Percentiles rank a stretch among this genome's conserved stretches.
Evolutionary conservation across 2,797 vertebrate species (phyloP).

Genomic region (Sebastiscus albofasciatus): DNA sequence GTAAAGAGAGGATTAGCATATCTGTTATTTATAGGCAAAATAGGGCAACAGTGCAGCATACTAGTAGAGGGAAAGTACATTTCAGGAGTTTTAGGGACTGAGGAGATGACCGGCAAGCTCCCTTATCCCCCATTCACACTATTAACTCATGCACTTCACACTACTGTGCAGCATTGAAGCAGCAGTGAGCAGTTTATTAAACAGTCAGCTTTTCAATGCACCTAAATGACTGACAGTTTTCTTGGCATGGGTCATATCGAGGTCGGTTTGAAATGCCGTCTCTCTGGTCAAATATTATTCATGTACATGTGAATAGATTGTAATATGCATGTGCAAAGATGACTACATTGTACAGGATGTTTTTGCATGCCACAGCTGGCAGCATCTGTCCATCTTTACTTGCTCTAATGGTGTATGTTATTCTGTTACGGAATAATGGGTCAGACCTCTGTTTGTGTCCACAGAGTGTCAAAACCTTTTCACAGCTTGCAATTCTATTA

Average conservation of each 20-base stretch:
- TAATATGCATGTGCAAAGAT: not conserved
- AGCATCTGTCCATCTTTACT: not conserved
- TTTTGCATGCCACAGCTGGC: not conserved
- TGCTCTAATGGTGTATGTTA: not conserved
- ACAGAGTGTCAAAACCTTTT: not conserved
- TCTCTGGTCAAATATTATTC: not conserved
- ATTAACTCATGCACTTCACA: not conserved
- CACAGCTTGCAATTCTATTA: not conserved
- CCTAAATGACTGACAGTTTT: not conserved
- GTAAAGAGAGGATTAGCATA: conserved; percentile 35
- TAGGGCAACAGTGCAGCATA: not conserved
- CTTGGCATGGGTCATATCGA: not conserved
- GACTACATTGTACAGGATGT: not conserved
- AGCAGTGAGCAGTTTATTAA: not conserved
- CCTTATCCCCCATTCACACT: not conserved
- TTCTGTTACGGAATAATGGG: not conserved
- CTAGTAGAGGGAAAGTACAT: not conserved
- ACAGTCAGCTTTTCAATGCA: not conserved
- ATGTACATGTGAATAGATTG: not conserved
- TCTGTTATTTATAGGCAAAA: not conserved
- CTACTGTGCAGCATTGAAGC: not conserved
- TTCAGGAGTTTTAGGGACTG: not conserved
- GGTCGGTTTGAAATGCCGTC: not conserved
- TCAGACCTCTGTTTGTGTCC: not conserved
- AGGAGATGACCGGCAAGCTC: not conserved